Percentiles rank a stretch among this genome's conserved stretches.
phyloP scores from a whole-genome alignment of 1,140 invertebrate genomes.

The Mamestra configurata region DNA sequence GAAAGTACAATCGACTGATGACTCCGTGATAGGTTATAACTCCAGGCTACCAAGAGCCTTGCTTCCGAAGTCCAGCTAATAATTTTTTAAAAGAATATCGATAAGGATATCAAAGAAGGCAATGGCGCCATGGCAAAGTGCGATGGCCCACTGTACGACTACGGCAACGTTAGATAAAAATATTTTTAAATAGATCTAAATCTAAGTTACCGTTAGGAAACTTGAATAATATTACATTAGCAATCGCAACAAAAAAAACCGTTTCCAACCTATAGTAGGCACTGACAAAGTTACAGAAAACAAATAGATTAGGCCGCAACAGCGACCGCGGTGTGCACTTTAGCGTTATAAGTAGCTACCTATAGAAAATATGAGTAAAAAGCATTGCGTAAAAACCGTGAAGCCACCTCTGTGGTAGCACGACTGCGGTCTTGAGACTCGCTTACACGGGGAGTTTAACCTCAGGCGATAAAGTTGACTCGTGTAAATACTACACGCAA shows the following conservation, averaged over 20 bases:
- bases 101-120: too few relatives aligned
- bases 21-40: too few relatives aligned
- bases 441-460: neutral
- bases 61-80: too few relatives aligned
- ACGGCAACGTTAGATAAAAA: neutral
- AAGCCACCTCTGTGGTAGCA: neutral
- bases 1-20: too few relatives aligned
- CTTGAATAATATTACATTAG: neutral
- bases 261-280: neutral
- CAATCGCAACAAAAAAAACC: neutral
- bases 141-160: too few relatives aligned
- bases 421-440: neutral
- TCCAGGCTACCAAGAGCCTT: too few relatives aligned
- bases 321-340: neutral
- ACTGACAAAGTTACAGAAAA: neutral
- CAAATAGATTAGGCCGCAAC: neutral
- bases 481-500: too few relatives aligned
- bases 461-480: neutral
- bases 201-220: neutral
- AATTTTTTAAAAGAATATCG: too few relatives aligned
- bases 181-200: neutral
- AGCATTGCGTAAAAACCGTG: slow-evolving; percentile 4
- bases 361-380: neutral
- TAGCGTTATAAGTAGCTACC: neutral
- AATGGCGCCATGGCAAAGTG: too few relatives aligned